Evolutionary conservation across 1,140 invertebrate genomes (phyloP).

Genomic region (Monomorium pharaonis): DNA sequence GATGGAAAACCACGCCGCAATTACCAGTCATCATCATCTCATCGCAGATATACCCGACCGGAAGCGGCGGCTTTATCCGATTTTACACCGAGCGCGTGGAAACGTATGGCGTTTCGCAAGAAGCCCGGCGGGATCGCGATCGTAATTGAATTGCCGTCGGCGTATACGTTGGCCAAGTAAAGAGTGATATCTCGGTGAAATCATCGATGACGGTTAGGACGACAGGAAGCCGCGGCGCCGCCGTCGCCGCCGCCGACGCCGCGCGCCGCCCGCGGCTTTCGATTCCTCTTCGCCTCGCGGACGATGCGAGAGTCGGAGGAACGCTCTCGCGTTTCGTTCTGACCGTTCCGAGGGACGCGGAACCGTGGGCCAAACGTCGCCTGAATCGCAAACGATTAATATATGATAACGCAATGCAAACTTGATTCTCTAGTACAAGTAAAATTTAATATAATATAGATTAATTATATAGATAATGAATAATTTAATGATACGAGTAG

Average conservation of each 20-base stretch:
- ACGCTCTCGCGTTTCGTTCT: neutral
- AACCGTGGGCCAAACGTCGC: neutral
- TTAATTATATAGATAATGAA: neutral
- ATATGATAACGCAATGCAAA: neutral
- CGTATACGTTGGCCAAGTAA: slow-evolving; percentile 44
- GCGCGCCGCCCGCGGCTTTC: slow-evolving; percentile 70
- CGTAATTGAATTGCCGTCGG: neutral
- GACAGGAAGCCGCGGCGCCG: slow-evolving; percentile 65
- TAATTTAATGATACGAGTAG: neutral
- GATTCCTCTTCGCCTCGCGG: slow-evolving; percentile 60
- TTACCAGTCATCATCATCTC: slow-evolving; percentile 50
- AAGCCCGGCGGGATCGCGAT: slow-evolving; percentile 43
- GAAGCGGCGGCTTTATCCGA: slow-evolving; percentile 43
- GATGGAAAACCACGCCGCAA: slow-evolving; percentile 56
- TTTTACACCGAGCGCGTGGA: slow-evolving; percentile 32
- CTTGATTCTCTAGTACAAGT: neutral
- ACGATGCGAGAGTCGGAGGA: neutral
- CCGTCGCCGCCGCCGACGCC: too few species aligned
- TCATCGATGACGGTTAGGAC: slow-evolving; percentile 78
- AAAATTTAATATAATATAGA: neutral
- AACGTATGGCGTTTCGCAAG: slow-evolving; percentile 42
- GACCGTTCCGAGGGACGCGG: neutral
- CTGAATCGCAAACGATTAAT: neutral
- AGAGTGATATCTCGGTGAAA: slow-evolving; percentile 75
- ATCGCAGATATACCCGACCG: slow-evolving; percentile 7